Evolutionary conservation across 1,140 invertebrate species (phyloP).

Genomic region (Euwallacea similis): DNA sequence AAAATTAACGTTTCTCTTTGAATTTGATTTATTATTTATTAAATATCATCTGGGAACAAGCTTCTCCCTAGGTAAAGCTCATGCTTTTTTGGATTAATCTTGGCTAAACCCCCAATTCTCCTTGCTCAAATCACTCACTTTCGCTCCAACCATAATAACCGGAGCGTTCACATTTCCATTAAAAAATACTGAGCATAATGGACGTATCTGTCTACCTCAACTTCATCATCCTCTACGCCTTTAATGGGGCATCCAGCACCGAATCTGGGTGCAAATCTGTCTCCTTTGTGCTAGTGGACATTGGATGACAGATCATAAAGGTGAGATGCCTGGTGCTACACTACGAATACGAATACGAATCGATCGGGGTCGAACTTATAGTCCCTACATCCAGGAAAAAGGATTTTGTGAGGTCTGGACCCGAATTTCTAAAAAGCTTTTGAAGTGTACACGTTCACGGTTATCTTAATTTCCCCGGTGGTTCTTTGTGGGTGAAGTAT

Average conservation of each 20-base stretch:
- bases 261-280: constrained; percentile 71
- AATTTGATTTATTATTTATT: no score
- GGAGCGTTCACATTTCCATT: constrained; percentile 68
- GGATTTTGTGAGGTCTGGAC: constrained; percentile 74
- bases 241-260: constrained; percentile 73
- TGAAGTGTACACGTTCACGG: constrained; percentile 75
- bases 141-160: constrained; percentile 68
- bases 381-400: constrained; percentile 77
- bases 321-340: constrained; percentile 80
- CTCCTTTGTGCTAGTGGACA: constrained; percentile 87
- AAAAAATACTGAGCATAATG: constrained; percentile 66
- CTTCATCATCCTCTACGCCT: constrained; percentile 60
- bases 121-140: constrained; percentile 66
- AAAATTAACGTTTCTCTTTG: no score
- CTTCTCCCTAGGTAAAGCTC: no score
- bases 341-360: constrained; percentile 89
- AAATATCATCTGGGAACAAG: no score
- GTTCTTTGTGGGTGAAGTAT: constrained; percentile 81
- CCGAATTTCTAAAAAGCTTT: constrained; percentile 79
- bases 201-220: constrained; percentile 66
- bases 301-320: constrained; percentile 84
- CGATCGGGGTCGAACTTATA: constrained; percentile 74
- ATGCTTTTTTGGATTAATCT: no score
- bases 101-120: constrained; percentile 59
- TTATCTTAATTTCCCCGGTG: constrained; percentile 82